Percentiles rank a stretch among this genome's conserved stretches.
These are phyloP conservation scores for Sinelater perroti DNA, from an alignment of 2,888 invertebrate species.

Conservation along the genomic window DNA sequence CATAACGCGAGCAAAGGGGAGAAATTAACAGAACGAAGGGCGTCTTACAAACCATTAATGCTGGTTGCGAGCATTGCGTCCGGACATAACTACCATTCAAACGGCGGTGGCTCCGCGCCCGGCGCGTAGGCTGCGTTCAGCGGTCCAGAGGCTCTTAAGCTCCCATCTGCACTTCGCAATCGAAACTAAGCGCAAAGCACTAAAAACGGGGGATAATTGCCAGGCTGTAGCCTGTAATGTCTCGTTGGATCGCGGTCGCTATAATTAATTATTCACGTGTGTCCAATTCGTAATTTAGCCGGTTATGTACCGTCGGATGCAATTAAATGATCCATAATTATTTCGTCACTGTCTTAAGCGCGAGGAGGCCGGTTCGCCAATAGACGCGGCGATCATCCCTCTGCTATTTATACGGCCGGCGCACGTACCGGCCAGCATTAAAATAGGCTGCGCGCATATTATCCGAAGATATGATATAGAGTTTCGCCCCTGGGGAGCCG, in stretches of 20 bases:
- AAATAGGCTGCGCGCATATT: slow-evolving; percentile 45
- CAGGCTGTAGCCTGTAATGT: slow-evolving; percentile 15
- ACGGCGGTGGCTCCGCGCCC: no score
- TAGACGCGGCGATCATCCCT: slow-evolving; percentile 33
- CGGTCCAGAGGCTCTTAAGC: no score
- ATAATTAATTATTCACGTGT: slow-evolving; percentile 26
- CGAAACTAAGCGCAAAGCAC: background rate
- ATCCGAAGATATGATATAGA: slow-evolving; percentile 46
- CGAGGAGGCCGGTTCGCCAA: slow-evolving; percentile 37
- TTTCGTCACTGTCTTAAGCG: slow-evolving; percentile 15
- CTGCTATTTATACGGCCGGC: slow-evolving; percentile 38
- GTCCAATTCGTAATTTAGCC: slow-evolving; percentile 24
- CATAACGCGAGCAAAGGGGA: background rate
- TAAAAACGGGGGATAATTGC: slow-evolving; percentile 20
- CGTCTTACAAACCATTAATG: slow-evolving; percentile 39
- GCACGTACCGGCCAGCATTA: slow-evolving; percentile 36
- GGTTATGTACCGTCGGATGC: slow-evolving; percentile 18
- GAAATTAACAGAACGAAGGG: background rate
- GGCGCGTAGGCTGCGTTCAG: no score
- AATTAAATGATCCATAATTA: slow-evolving; percentile 22
- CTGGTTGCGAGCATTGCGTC: slow-evolving; percentile 40
- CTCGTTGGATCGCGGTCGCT: slow-evolving; percentile 22
- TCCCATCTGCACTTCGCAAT: no score
- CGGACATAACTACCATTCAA: slow-evolving; percentile 27
- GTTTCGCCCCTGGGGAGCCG: slow-evolving; percentile 65